Base-by-base conservation (phyloP, 2,888 invertebrate genomes). In the Mylabris sibirica region DNA sequence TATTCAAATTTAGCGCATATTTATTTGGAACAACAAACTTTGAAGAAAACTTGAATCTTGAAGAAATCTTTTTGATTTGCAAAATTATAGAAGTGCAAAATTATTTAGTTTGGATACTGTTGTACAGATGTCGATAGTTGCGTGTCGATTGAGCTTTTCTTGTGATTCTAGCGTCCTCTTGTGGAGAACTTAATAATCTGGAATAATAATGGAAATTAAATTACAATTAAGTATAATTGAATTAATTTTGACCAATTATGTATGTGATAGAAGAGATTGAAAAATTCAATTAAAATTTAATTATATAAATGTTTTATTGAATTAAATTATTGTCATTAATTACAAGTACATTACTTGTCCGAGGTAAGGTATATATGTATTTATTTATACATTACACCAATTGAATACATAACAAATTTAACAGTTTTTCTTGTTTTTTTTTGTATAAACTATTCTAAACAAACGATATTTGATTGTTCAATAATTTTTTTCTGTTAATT, bases 281-380 rank as follows among this genome's bases (percentile, higher is more conserved):
- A 44, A 44, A 44, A 44, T 6, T 44, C 44, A 17, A 44, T 59
- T 30, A 3, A 38, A 61, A 38, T 60, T 63, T 60, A 65, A 63
- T 68, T 75, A 75, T 78, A 76, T 76, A 79, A 79, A 79, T 82
- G 75, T 76, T 84, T 83, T 84, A 84, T 84, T 83, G 81, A 82
- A 80, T 81, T 78, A 76, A 80, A 81, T 84, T 84, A 84, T 84
- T 84, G 84, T 84, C 84, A 81, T 83, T 77, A 83, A 82, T 80
- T 84, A 83, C 83, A 83, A 81, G 81, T 73, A 72, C 61, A 26
- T 80, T 76, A 80, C 79, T 79, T 77, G 76, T 71, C 76, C 79
- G 81, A 82, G 81, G 81, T 82, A 80, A 82, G 78, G 79, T 77
- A 75, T 77, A 75, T 76, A 73, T 75, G 70, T 71, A 72, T 75